Conservation (phyloP, 2,113 vertebrate species). For the Pangasianodon hypophthalmus region DNA sequence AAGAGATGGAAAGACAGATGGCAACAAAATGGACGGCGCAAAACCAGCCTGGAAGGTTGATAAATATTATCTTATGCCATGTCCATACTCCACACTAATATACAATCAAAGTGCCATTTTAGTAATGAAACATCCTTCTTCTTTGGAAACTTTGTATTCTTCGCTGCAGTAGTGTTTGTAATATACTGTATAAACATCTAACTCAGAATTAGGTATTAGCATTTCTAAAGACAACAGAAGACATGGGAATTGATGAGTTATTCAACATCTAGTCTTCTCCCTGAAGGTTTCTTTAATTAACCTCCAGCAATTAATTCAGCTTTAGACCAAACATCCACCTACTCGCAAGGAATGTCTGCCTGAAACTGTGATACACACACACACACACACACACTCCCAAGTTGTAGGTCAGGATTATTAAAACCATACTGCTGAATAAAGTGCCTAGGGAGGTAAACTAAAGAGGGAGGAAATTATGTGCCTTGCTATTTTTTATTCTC, state of each 20-base stretch:
- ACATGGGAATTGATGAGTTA: background rate
- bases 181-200: background rate
- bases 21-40: conserved; percentile 72
- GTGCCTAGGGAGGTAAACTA: background rate
- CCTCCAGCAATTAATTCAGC: conserved; percentile 59
- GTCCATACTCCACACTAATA: too few species aligned
- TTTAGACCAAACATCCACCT: conserved; percentile 60
- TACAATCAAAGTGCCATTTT: background rate
- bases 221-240: background rate
- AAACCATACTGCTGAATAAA: background rate
- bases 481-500: conserved; percentile 9
- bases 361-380: background rate
- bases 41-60: conserved; percentile 78
- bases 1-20: conserved; percentile 66
- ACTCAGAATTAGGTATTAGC: background rate
- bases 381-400: background rate
- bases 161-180: background rate
- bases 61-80: background rate
- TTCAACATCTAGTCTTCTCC: conserved; percentile 51
- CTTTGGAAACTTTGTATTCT: background rate
- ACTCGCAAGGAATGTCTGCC: conserved; percentile 9
- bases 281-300: conserved; percentile 70
- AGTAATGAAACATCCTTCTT: background rate
- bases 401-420: conserved; percentile 23
- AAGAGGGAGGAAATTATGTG: background rate